These are phyloP conservation scores for Jacana jacana DNA, from an alignment of 2,113 vertebrate genomes.

Conservation along the genomic window DNA sequence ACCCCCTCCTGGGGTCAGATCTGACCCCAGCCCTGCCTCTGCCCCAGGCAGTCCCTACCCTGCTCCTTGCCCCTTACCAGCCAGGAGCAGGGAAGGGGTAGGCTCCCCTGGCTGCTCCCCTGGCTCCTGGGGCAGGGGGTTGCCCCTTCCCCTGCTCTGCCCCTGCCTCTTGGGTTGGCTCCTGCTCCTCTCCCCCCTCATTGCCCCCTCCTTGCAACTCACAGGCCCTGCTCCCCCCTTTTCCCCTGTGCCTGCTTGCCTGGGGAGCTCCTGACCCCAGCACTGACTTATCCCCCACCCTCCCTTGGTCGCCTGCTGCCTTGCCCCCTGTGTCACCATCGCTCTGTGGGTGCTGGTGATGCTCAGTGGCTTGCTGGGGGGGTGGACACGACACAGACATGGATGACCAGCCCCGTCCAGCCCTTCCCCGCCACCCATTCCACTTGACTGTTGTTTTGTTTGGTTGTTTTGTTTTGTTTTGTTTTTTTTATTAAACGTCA, in stretches of 20 bases:
- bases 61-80: neutral
- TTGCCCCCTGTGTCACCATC: neutral
- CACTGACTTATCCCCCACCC: neutral
- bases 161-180: accelerated
- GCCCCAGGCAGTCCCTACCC: neutral
- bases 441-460: neutral
- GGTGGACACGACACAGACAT: too few relatives aligned
- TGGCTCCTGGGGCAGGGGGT: neutral
- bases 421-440: neutral
- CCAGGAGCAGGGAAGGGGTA: accelerated
- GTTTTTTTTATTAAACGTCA: slow-evolving; percentile 15
- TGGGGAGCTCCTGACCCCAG: accelerated
- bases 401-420: neutral
- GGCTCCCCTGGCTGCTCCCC: neutral
- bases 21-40: neutral
- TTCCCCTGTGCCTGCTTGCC: neutral
- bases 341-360: neutral
- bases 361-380: neutral
- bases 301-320: neutral
- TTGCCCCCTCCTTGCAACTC: accelerated
- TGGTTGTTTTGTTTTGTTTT: neutral
- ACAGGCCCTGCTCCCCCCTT: accelerated
- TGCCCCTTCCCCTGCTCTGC: neutral
- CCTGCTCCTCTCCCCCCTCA: accelerated
- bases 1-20: neutral